A percentile compares a stretch with the other conserved stretches of the same genome.
phyloP scores from a whole-genome alignment of 2,113 vertebrate genomes.

The Eira barbara region DNA sequence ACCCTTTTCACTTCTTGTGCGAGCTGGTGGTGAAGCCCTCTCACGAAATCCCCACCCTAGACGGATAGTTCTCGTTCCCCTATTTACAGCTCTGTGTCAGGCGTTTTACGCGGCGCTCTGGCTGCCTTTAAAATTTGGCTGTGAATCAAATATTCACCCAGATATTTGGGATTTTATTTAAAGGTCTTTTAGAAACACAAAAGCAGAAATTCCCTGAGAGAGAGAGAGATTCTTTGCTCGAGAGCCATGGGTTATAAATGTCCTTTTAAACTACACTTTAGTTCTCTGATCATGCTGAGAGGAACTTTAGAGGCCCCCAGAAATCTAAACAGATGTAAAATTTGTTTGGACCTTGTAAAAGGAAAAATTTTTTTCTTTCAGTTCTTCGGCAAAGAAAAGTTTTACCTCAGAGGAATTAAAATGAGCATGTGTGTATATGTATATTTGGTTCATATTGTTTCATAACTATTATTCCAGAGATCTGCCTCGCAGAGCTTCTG shows the following conservation, averaged over 20 bases:
- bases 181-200: conserved; percentile 28
- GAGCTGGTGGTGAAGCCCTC: conserved; percentile 41
- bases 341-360: neutral
- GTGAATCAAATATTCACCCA: neutral
- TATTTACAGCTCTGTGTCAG: neutral
- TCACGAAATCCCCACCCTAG: conserved; percentile 57
- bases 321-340: neutral
- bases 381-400: neutral
- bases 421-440: neutral
- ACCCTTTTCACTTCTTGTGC: conserved; percentile 70
- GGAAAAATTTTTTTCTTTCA: neutral
- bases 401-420: neutral
- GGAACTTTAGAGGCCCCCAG: neutral
- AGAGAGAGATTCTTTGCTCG: neutral
- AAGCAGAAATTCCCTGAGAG: conserved; percentile 4
- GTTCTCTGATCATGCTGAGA: neutral
- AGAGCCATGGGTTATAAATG: neutral
- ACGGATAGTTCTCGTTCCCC: conserved; percentile 61
- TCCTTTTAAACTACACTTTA: neutral
- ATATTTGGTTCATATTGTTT: neutral
- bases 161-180: conserved; percentile 53
- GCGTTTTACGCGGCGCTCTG: neutral
- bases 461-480: neutral
- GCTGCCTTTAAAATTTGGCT: conserved; percentile 21
- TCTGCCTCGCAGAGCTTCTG: neutral